These are phyloP conservation scores for Metalampra italica DNA, from an alignment of 2,888 invertebrate genomes.

Conservation along the genomic window DNA sequence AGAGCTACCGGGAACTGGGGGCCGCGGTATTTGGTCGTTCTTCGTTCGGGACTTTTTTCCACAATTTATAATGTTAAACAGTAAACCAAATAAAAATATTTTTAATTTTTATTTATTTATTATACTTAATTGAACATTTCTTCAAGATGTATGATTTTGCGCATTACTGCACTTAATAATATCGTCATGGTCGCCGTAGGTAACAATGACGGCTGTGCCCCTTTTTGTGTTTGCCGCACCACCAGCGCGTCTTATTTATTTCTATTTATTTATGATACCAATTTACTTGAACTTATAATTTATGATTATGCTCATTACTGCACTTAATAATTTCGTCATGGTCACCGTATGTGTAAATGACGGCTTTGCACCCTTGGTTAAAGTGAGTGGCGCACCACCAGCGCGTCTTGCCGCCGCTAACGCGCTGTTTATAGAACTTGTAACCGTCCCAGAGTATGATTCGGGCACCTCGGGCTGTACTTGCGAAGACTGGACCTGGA, in stretches of 20 bases:
- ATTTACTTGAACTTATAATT: neutral
- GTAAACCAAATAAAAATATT: too few relatives aligned
- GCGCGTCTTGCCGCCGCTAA: neutral
- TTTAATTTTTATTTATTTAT: too few relatives aligned
- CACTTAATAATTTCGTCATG: neutral
- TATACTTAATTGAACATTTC: too few relatives aligned
- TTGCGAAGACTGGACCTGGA: neutral
- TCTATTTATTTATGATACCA: too few relatives aligned
- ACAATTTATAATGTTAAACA: too few relatives aligned
- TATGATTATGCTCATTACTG: constrained; percentile 3
- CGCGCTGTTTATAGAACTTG: neutral
- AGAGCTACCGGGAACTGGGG: too few relatives aligned
- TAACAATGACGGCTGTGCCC: neutral
- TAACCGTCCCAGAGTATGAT: constrained; percentile 2
- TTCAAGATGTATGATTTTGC: neutral
- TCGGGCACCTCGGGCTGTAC: constrained; percentile 4
- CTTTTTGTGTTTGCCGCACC: neutral
- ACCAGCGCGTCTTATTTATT: neutral
- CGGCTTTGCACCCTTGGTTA: constrained; percentile 8
- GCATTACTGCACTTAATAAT: neutral
- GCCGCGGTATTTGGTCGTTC: too few relatives aligned
- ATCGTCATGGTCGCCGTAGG: neutral
- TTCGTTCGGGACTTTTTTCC: too few relatives aligned
- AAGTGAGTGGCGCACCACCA: neutral
- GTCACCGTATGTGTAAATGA: neutral